These are phyloP conservation scores for Ceratosolen fusciceps DNA, from an alignment of 1,140 invertebrate genomes.

Conservation along the genomic window DNA sequence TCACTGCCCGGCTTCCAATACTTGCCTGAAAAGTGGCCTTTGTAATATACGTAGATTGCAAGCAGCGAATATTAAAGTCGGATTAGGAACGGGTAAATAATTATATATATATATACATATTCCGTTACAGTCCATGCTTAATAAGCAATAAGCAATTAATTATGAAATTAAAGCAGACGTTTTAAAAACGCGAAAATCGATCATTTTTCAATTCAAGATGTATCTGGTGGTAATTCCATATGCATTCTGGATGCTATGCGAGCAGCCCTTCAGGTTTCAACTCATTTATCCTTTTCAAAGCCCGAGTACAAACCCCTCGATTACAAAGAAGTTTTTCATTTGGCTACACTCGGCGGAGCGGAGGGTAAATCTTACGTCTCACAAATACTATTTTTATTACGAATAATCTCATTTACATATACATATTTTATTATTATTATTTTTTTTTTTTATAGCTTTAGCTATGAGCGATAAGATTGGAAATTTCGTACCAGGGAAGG, in stretches of 20 bases:
- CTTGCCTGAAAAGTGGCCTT: constrained; percentile 84
- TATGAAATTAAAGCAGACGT: not conserved
- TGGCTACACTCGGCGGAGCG: constrained; percentile 90
- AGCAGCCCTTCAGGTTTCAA: constrained; percentile 81
- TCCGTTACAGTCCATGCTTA: too few species aligned
- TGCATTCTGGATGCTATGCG: constrained; percentile 85
- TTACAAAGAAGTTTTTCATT: constrained; percentile 84
- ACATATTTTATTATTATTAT: not conserved
- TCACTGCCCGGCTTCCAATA: constrained; percentile 92
- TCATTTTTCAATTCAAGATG: constrained; percentile 80
- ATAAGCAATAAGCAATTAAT: not conserved
- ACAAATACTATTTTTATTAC: too few species aligned
- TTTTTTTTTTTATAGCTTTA: constrained; percentile 74
- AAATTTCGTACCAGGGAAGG: constrained; percentile 84
- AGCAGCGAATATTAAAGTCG: constrained; percentile 79
- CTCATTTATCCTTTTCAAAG: constrained; percentile 74
- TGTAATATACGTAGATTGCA: constrained; percentile 82
- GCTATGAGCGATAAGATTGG: constrained; percentile 81
- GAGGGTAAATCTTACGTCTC: constrained; percentile 75
- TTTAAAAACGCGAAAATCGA: too few species aligned
- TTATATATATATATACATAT: not conserved
- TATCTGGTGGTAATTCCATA: constrained; percentile 83
- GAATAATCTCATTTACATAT: too few species aligned
- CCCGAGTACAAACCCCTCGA: constrained; percentile 74
- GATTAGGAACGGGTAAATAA: constrained; percentile 85